Evolutionary conservation across 2,113 vertebrate genomes (phyloP), one percentile per base, ranked within the genome.

Genomic region (Sander vitreus): DNA sequence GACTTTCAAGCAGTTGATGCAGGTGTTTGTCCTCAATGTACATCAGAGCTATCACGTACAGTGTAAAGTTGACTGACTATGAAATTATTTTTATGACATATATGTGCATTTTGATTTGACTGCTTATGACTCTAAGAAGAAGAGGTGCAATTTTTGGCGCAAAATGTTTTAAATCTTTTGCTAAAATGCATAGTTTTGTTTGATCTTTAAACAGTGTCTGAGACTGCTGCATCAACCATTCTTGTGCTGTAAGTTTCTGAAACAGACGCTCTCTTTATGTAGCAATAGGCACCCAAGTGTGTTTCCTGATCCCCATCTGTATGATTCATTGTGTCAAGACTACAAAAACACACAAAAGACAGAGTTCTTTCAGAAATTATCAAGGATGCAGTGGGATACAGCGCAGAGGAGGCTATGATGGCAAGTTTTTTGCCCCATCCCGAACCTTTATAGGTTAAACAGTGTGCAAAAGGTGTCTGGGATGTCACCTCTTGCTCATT

Each of bases 401-500:
- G 19, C 4, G 12, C 27, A 53, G 21, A 12, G 3, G 55, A 23
- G 48, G 64, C 25, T 47, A 47, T 25, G 11, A 39, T 2, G 39
- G 39, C 2, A 39, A 2, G 51, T 54, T 71, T 36, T 25, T 33
- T n/a, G 0, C 0, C 19, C 36, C 15, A 14, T 71, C 30, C 33
- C 6, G 8, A 57, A 48, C 21, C 9, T 53, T 55, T 55, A 58
- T 25, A n/a, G 25, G 63, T 76, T 76, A 58, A 69, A 76, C 25
- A 13, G 9, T 21, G 43, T 36, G 19, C 11, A 36, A 59, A 81
- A 57, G 36, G 62, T 78, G 50, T 77, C 47, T 16, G 14, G n/a
- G 3, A 23, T 63, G 21, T 62, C n/a, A 65, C 39, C 23, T 67
- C 71, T 50, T 19, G 27, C 36, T 84, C 50, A 59, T 68, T 18